Evolutionary conservation across 1,140 invertebrate species (phyloP), one percentile per base, ranked within the genome.

Genomic region (Bombus sylvicola): DNA sequence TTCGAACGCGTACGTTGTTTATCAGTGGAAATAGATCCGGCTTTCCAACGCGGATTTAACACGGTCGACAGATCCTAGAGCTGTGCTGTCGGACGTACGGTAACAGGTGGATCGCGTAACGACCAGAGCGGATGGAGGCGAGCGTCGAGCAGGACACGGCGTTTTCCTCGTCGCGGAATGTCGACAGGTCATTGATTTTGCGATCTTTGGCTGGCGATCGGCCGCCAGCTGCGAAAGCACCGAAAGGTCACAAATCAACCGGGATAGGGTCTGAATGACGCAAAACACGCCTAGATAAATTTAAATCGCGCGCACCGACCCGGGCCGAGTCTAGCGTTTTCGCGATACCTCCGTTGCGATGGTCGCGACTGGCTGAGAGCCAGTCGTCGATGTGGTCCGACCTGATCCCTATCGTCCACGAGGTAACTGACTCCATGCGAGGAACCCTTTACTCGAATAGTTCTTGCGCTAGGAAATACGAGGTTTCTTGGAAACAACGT

Each of bases 211-310:
- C 92, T 87, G 79, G 89, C 90, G 90, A 87, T 88, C 78, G 89
- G 81, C 87, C 89, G 91, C 85, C 94, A 95, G 94, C 93, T 94
- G 94, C 93, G 88, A 87, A 82, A 89, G 68, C 85, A 88, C 85
- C 81, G 89, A 90, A 86, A 85, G 91, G 87, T 94, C 94, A 94
- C 94, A 95, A 95, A 95, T 95, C 94, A 95, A 91, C 53, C 88
- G 69, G 88, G 89, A 85, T 82, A 64, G 76, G 84, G 92, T 88
- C 89, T 92, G 92, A 94, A 92, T 95, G 92, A 95, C 92, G 92
- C 91, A 94, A 94, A 94, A 93, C 89, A 92, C 90, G 91, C 91
- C 91, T 94, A 94, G 93, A 94, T 95, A 95, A 95, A 95, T 94
- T 95, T 94, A 95, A 95, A 94, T 95, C 92, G 91, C 91, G 88